Evolutionary conservation across 2,113 vertebrate genomes (phyloP), one percentile per base, ranked within the genome.

Genomic region (Illadopsis cleaveri): DNA sequence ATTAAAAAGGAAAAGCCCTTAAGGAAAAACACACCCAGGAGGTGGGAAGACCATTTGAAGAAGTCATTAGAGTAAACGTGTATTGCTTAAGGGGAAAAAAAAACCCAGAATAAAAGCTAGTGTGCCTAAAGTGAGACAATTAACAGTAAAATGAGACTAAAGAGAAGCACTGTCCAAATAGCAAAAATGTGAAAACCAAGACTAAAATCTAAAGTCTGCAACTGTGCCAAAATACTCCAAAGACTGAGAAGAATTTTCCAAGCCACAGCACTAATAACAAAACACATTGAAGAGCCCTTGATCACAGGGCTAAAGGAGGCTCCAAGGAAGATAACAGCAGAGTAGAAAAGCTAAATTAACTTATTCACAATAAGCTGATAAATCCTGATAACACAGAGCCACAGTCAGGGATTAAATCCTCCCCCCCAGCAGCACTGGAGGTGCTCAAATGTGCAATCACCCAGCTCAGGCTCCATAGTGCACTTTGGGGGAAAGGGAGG

Each of bases 11-110:
- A 81, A 93, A 95, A 93, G 33, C 42, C 35, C 78, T 16, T 73
- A 82, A 82, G 44, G 60, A 90, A 89, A 92, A 86, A 72, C 54
- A 93, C 58, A 82, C 77, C 51, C 91, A 73, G 47, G 72, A 93
- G 89, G 77, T 33, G 25, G 64, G 44, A 90, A 86, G 44, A 84
- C 27, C 65, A 78, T 91, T 70, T 89, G 47, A 94, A 92, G 40
- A 78, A 81, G 57, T 57, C 40, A 11, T 93, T 95, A 82, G 58
- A 69, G 44, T 80, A 87, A 82, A 47, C 2, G 1, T 14, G 4
- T 10, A 76, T 51, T 57, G 72, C 66, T 85, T 56, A 48, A 82
- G 17, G 50, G 12, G 13, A 6, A 57, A 73, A 71, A 38, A 48
- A 82, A 53, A 42, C 23, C 7, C 37, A 53, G 38, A 90, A 88